Percentiles rank a stretch among this genome's conserved stretches.
Conservation (phyloP, 2,797 vertebrate genomes). For the Miichthys miiuy region DNA sequence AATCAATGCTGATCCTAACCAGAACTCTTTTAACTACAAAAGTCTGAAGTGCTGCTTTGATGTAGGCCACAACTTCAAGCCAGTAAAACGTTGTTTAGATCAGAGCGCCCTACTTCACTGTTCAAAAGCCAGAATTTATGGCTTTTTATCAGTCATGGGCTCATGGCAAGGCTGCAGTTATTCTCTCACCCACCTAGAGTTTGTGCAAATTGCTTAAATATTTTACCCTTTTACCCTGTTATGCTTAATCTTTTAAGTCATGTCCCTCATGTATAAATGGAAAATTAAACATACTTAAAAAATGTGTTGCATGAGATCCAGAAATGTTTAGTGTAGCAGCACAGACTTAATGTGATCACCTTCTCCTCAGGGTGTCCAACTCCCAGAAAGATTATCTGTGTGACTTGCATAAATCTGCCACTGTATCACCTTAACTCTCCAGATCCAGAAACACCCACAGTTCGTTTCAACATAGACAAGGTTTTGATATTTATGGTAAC, state of each 20-base stretch:
- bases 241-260: background rate
- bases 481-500: background rate
- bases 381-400: constrained; percentile 1
- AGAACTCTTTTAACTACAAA: constrained; percentile 41
- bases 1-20: constrained; percentile 52
- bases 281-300: background rate
- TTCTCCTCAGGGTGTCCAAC: constrained; percentile 1
- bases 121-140: constrained; percentile 19
- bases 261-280: background rate
- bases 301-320: constrained; percentile 3
- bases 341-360: constrained; percentile 14
- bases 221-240: background rate
- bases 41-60: constrained; percentile 48
- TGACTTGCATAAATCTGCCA: constrained; percentile 4
- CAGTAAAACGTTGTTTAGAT: constrained; percentile 31
- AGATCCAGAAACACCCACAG: background rate
- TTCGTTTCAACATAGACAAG: background rate
- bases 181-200: background rate
- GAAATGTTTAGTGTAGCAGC: constrained; percentile 17
- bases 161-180: background rate
- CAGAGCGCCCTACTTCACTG: constrained; percentile 24
- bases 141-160: background rate
- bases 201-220: background rate
- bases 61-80: constrained; percentile 31
- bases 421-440: background rate